Conservation (phyloP, 1,140 invertebrate genomes). For the Spodoptera litura region DNA sequence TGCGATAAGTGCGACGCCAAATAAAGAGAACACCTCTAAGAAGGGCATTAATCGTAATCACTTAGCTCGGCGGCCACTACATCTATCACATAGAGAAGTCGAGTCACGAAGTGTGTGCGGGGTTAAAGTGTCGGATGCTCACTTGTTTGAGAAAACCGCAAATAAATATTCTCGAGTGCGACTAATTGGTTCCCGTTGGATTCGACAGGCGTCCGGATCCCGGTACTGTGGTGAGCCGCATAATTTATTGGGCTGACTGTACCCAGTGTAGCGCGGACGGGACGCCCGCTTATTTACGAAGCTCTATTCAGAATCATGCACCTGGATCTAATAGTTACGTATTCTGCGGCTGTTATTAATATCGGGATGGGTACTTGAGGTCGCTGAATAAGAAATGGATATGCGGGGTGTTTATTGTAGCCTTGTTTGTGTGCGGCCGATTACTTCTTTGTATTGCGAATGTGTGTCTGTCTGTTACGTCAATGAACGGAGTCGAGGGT, state of each 20-base stretch:
- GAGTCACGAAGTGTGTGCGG: conserved; percentile 64
- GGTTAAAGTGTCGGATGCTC: conserved; percentile 62
- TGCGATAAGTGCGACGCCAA: conserved; percentile 30
- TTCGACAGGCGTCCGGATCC: conserved; percentile 74
- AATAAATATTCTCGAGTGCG: conserved; percentile 81
- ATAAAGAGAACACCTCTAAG: conserved; percentile 44
- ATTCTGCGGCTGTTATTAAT: conserved; percentile 47
- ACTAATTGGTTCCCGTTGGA: conserved; percentile 83
- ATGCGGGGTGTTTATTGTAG: conserved; percentile 30
- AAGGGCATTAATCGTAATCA: conserved; percentile 50
- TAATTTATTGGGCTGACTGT: conserved; percentile 77
- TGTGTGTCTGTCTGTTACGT: conserved; percentile 5
- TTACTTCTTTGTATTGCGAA: conserved; percentile 4
- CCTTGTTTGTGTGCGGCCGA: conserved; percentile 2
- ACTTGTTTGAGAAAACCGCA: conserved; percentile 78
- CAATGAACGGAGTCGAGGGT: background rate
- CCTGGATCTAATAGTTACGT: conserved; percentile 49
- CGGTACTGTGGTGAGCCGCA: conserved; percentile 70
- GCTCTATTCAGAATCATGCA: conserved; percentile 54
- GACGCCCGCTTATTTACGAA: conserved; percentile 67
- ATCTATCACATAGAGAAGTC: conserved; percentile 64
- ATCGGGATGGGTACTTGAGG: conserved; percentile 24
- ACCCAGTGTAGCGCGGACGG: conserved; percentile 53
- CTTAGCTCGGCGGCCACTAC: conserved; percentile 29
- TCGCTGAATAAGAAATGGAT: conserved; percentile 45